Conservation (phyloP, 53 echinoderm and acorn worm genomes). For the Stichopus horrens region DNA sequence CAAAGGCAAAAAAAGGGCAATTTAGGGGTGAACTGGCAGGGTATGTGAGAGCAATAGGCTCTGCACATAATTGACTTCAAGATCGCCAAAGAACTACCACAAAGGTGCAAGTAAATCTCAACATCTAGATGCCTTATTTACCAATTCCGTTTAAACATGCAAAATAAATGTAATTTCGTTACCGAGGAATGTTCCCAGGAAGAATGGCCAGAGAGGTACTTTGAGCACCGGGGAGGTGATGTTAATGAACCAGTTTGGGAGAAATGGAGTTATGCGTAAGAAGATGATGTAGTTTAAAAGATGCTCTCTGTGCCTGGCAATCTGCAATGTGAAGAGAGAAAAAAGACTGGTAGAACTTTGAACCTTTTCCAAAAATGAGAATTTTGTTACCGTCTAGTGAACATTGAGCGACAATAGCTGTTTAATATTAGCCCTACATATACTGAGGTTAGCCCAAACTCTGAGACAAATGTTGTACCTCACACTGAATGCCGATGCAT, state of each 20-base stretch:
- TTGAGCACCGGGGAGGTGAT: constrained; percentile 88
- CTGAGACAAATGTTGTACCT: no score
- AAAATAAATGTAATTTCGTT: constrained; percentile 11
- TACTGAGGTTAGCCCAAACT: no score
- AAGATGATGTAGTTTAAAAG: constrained; percentile 95
- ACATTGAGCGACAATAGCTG: no score
- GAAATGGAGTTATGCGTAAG: constrained; percentile 89
- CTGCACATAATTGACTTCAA: no score
- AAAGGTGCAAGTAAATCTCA: no score
- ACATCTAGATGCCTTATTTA: no score
- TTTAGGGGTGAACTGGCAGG: no score
- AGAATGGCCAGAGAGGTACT: constrained; percentile 85
- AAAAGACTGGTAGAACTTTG: neutral
- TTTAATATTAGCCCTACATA: no score
- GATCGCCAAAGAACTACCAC: no score
- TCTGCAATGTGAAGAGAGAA: constrained; percentile 51
- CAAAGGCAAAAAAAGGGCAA: no score
- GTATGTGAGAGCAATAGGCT: no score
- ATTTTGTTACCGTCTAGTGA: neutral
- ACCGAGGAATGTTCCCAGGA: constrained; percentile 94
- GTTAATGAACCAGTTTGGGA: constrained; percentile 99
- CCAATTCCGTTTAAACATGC: neutral
- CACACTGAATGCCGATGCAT: no score
- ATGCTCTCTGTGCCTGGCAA: constrained; percentile 82
- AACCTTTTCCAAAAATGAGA: neutral